Conservation (phyloP, 2,113 vertebrate species). For the Colossoma macropomum region DNA sequence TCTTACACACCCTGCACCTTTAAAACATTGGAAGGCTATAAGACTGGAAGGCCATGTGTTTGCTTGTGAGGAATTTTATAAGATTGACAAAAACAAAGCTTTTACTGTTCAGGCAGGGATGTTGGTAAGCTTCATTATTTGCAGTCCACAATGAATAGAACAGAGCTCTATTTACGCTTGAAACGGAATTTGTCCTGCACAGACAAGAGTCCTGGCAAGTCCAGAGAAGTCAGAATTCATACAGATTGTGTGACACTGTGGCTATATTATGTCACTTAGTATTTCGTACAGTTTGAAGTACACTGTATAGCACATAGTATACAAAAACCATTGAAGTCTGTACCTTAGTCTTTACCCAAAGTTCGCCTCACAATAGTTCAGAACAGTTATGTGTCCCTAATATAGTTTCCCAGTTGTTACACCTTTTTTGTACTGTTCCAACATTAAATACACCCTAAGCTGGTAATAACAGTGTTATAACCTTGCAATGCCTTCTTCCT, state of each 20-base stretch:
- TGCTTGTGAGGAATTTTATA: constrained; percentile 5
- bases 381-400: too few relatives aligned
- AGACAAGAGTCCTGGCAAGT: constrained; percentile 2
- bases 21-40: neutral
- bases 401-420: neutral
- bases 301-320: too few relatives aligned
- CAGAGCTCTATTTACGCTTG: constrained; percentile 9
- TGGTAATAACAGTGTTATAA: neutral
- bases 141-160: constrained; percentile 21
- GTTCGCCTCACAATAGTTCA: too few relatives aligned
- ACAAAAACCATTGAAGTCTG: neutral
- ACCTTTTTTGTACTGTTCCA: too few relatives aligned
- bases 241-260: neutral
- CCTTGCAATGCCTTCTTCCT: neutral
- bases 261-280: neutral
- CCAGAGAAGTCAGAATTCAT: neutral
- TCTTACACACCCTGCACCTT: too few relatives aligned
- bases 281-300: too few relatives aligned
- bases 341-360: neutral
- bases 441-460: neutral
- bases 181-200: constrained; percentile 18
- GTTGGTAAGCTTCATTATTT: constrained; percentile 19
- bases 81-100: constrained; percentile 24
- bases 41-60: neutral
- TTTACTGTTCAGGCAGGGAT: constrained; percentile 32